Evolutionary conservation across 2,888 invertebrate genomes (phyloP), one percentile per base, ranked within the genome.

Genomic region (Drosophila sordidula): DNA sequence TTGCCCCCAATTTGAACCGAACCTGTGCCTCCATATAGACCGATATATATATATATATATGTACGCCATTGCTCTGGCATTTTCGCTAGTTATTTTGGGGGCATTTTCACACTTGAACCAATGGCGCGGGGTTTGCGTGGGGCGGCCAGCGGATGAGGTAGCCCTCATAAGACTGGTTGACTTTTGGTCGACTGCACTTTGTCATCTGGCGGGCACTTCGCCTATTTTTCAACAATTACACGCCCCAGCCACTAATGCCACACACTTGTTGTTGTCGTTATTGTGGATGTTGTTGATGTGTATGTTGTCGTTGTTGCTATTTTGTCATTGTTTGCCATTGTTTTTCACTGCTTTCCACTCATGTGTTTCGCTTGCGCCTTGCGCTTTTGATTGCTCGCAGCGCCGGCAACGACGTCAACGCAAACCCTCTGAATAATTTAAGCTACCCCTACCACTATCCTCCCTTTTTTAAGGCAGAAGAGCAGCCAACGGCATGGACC

Each of bases 371-470:
- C 34, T 52, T 45, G 34, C 26, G 34, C 18, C 36, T 57, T 57
- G 65, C 65, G 71, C 56, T 67, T 81, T 79, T 87, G 77, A 80
- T 81, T 79, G 75, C 75, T 64, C 65, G 52, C 65, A 75, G 14
- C 69, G 52, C 44, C 58, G 50, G 50, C 50, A 56, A 38, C 66
- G 42, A 25, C 36, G 54, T 57, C 68, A 65, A 42, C 52, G 63
- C 62, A 64, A 61, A 59, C 68, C 71, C 72, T 65, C 88, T 88
- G 84, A 78, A 88, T 88, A 82, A 85, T 85, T 85, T 72, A 88
- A 73, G 74, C 56, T 3, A 6, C 26, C 32, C 44, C 25, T 26
- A 3, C 2, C 12, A 6, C n/a, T 8, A 25, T 62, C 44, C 57
- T 50, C 59, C 65, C 57, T 81, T 71, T 78, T 71, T 59, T 64